Conservation (phyloP, 1,140 invertebrate species). For the Aphaenogaster floridana region DNA sequence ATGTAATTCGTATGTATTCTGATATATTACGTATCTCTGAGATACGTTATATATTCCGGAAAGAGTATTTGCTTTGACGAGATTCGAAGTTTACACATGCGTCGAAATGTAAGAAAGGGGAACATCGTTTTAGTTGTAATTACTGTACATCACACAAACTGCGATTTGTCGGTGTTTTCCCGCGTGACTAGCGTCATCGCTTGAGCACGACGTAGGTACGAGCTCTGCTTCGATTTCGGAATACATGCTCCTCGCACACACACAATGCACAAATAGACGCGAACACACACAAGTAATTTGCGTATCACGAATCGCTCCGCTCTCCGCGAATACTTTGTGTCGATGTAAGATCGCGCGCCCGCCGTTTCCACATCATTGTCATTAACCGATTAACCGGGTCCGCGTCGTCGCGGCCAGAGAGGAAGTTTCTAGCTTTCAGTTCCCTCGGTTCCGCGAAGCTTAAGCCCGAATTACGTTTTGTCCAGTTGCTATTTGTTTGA, state of each 20-base stretch:
- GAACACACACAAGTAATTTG: not conserved
- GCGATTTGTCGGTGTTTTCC: slow-evolving; percentile 54
- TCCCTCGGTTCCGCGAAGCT: not conserved
- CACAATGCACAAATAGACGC: not conserved
- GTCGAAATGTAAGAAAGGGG: slow-evolving; percentile 56
- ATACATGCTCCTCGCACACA: slow-evolving; percentile 1
- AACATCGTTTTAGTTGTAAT: slow-evolving; percentile 64
- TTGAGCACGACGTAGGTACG: slow-evolving; percentile 65
- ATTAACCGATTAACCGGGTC: slow-evolving; percentile 11
- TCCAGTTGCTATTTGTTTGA: not conserved
- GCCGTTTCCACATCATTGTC: not conserved
- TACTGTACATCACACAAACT: slow-evolving; percentile 59
- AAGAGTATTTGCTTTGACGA: slow-evolving; percentile 20
- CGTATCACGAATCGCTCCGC: not conserved
- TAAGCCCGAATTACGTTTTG: not conserved
- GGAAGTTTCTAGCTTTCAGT: not conserved
- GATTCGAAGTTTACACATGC: slow-evolving; percentile 20
- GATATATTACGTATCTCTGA: not conserved
- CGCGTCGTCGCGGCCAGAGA: not conserved
- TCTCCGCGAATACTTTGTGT: not conserved
- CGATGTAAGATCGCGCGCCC: not conserved
- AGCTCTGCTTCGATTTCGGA: slow-evolving; percentile 64
- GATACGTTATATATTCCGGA: not conserved
- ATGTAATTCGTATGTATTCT: slow-evolving; percentile 7
- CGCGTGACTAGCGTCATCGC: slow-evolving; percentile 19